Evolutionary conservation across 2,113 vertebrate genomes (phyloP).

Genomic region (Casuarius casuarius): DNA sequence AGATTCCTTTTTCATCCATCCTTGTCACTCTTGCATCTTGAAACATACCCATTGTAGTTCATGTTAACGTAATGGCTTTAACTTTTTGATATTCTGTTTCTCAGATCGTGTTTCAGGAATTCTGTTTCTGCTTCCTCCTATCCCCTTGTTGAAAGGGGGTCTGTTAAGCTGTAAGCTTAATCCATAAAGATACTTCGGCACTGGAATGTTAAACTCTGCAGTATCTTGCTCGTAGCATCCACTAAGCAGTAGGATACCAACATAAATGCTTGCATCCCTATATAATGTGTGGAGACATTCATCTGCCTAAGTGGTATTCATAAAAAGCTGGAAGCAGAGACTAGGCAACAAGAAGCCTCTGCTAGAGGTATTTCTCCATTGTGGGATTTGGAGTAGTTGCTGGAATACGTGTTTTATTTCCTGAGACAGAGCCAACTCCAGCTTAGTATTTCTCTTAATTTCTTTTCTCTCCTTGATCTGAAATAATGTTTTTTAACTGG

Average conservation of each 20-base stretch:
- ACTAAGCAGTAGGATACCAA: not conserved
- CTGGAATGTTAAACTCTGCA: not conserved
- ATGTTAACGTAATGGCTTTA: not conserved
- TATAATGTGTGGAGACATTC: fast-evolving
- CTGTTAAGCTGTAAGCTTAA: not conserved
- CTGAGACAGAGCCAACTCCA: not conserved
- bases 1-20: not conserved
- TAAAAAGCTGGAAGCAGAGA: not conserved
- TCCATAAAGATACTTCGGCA: not conserved
- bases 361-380: not conserved
- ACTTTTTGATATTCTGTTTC: not conserved
- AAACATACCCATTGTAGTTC: not conserved
- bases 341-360: not conserved
- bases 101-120: not conserved
- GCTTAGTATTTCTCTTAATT: fast-evolving
- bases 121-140: not conserved
- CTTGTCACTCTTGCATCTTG: not conserved
- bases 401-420: not conserved
- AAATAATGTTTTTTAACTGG: not conserved
- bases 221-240: not conserved
- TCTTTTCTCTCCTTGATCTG: not conserved
- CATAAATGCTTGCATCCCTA: not conserved
- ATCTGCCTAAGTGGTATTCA: fast-evolving
- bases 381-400: fast-evolving
- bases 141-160: fast-evolving